Evolutionary conservation across 2,888 invertebrate genomes (phyloP).

Genomic region (Aricia artaxerxes): DNA sequence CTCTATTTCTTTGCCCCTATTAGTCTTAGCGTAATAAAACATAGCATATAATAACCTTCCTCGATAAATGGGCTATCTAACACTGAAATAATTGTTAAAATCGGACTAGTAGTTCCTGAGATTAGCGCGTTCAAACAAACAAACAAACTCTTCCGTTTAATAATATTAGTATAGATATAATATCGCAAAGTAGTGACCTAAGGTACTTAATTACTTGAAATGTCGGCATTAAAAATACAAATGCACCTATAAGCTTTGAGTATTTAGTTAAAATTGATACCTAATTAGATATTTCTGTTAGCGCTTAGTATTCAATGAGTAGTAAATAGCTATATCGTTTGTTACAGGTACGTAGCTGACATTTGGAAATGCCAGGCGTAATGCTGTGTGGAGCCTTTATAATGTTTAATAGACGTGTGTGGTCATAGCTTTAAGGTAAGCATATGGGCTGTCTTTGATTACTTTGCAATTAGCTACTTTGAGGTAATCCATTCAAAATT

Average conservation of each 20-base stretch:
- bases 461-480: background rate
- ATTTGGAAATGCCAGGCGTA: slow-evolving; percentile 21
- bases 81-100: too few species aligned
- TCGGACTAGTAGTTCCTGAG: too few species aligned
- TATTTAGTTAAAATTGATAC: background rate
- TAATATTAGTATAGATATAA: too few species aligned
- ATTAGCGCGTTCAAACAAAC: too few species aligned
- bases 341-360: slow-evolving; percentile 24
- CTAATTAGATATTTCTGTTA: background rate
- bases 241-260: background rate
- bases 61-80: too few species aligned
- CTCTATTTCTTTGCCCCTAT: too few species aligned
- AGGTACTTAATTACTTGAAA: background rate
- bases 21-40: too few species aligned
- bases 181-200: background rate
- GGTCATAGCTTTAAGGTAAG: background rate
- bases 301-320: background rate
- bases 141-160: too few species aligned
- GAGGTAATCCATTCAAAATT: background rate
- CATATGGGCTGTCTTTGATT: background rate
- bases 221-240: background rate
- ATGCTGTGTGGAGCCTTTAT: background rate
- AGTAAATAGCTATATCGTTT: background rate
- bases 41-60: too few species aligned
- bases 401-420: background rate